These are phyloP conservation scores for Lasiommata megera DNA, from an alignment of 2,888 invertebrate species.

Conservation along the genomic window DNA sequence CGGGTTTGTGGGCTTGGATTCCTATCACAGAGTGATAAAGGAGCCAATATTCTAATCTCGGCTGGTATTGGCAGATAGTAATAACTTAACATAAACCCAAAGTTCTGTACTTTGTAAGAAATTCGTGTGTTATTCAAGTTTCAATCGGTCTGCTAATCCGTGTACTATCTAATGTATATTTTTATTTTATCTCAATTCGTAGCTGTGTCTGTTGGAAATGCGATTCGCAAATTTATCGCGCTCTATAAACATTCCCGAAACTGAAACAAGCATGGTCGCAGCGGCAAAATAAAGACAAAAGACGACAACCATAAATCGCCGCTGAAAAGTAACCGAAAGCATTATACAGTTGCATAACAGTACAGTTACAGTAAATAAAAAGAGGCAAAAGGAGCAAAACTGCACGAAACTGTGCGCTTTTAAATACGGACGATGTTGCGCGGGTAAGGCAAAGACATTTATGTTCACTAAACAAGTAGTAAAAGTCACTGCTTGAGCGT, in stretches of 20 bases:
- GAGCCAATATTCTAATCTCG: too few species aligned
- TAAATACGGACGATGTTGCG: constrained; percentile 79
- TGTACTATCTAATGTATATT: too few species aligned
- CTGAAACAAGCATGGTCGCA: constrained; percentile 64
- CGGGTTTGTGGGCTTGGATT: too few species aligned
- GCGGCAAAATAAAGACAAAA: constrained; percentile 75
- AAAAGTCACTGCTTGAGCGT: constrained; percentile 83
- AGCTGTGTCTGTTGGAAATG: constrained; percentile 26
- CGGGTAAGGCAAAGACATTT: constrained; percentile 82
- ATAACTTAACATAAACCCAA: too few species aligned
- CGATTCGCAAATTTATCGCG: constrained; percentile 34
- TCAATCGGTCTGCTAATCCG: too few species aligned
- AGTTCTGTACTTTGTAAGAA: too few species aligned
- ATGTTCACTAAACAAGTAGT: constrained; percentile 83
- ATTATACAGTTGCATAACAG: constrained; percentile 80
- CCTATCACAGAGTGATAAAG: too few species aligned
- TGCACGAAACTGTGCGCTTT: constrained; percentile 79
- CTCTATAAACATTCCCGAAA: constrained; percentile 48
- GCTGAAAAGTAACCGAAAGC: constrained; percentile 77
- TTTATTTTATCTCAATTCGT: constrained; percentile 25
- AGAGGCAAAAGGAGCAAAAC: constrained; percentile 73
- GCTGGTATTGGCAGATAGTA: too few species aligned
- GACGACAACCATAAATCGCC: constrained; percentile 70
- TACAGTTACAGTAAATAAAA: constrained; percentile 77
- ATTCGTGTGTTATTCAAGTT: too few species aligned